Evolutionary conservation across 2,888 invertebrate species (phyloP), one percentile per base, ranked within the genome.

Genomic region (Phytoseiulus persimilis): DNA sequence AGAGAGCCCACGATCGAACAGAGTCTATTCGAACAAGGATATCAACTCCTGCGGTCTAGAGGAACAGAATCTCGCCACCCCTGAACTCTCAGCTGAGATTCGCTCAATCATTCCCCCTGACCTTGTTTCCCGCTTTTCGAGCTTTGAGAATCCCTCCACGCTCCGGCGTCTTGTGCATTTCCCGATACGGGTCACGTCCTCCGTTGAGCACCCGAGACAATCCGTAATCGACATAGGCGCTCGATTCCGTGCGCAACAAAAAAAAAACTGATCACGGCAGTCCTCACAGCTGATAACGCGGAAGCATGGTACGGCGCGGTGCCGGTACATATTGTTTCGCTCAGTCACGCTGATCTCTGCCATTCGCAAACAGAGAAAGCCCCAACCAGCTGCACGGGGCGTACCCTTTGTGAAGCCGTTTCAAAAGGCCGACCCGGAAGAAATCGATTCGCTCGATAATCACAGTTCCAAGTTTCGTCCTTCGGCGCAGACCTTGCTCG

Each of bases 381-480:
- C 28, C 65, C 28, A n/a, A n/a, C n/a, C n/a, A 9, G 39, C 9
- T 39, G 5, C 5, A 39, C 39, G 39, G 39, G 9, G 39, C 39
- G 39, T 39, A 1, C 65, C 18, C 65, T 14, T 65, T 28, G 65
- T 23, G 18, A 65, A 65, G 18, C 65, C 65, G 28, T 65, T 65
- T 65, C 65, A 65, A 65, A 65, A 65, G 65, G 65, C 65, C 65
- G 65, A 65, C 65, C 65, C 65, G 65, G 65, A 65, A 65, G 65
- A 65, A 65, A 65, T 65, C 65, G 65, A 65, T 65, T 65, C 65
- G 65, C 65, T 65, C 65, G 18, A 65, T 65, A 65, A 65, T 65
- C 65, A 65, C 65, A 65, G 28, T 14, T 65, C 65, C 18, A 18
- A 18, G 65, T 65, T 65, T 65, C 18, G 65, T 23, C 18, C 65